Conservation (phyloP, 2,888 invertebrate species). For the Dusona sp. region DNA sequence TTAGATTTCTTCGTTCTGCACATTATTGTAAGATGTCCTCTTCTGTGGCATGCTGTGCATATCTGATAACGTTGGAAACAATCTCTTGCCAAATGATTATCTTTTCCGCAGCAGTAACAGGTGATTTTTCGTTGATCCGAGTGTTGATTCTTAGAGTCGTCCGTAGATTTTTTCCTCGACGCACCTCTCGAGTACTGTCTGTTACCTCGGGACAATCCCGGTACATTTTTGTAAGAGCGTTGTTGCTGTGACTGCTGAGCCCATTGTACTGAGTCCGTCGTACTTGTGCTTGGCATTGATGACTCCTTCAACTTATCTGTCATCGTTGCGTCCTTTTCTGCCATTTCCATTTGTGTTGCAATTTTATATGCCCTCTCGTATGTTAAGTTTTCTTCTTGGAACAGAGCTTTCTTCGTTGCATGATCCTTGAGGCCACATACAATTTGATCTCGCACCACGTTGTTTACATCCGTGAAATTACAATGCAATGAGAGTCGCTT, state of each 20-base stretch:
- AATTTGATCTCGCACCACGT: conserved; percentile 38
- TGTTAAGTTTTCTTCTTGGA: conserved; percentile 37
- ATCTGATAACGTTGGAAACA: conserved; percentile 27
- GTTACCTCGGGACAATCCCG: neutral
- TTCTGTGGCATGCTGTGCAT: conserved; percentile 35
- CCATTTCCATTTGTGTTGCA: conserved; percentile 36
- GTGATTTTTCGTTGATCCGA: conserved; percentile 1
- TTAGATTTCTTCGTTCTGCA: conserved; percentile 46
- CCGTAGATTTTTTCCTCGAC: conserved; percentile 5
- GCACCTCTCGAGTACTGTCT: conserved; percentile 1
- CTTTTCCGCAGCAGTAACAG: conserved; percentile 54
- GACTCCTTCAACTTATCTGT: conserved; percentile 23
- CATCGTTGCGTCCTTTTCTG: conserved; percentile 40
- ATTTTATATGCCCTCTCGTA: conserved; percentile 47
- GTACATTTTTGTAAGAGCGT: neutral
- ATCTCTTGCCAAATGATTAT: conserved; percentile 40
- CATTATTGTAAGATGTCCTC: conserved; percentile 40
- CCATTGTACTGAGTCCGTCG: neutral
- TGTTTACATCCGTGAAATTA: conserved; percentile 35
- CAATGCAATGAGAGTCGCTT: conserved; percentile 83
- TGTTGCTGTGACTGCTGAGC: neutral
- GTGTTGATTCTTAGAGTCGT: neutral
- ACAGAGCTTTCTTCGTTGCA: conserved; percentile 20
- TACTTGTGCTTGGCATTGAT: neutral
- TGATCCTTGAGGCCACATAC: conserved; percentile 44